Base-by-base conservation (phyloP, 2,888 invertebrate species). In the Cordilura impudica region DNA sequence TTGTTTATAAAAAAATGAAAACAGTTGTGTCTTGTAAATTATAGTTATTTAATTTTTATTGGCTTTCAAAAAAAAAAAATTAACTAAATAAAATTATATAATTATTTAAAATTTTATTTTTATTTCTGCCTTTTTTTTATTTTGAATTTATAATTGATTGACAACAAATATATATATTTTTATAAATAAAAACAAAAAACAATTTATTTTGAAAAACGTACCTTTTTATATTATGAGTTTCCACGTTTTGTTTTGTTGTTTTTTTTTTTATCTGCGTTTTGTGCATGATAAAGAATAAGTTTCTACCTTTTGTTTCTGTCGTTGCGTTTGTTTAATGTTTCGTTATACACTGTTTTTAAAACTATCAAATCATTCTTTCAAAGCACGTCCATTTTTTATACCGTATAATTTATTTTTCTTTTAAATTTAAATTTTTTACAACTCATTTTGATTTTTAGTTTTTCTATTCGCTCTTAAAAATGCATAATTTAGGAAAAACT, bases 21-120 rank as follows among this genome's bases (percentile, higher is more conserved):
- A 49, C 18, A 29, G 16, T 65, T 60, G 67, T 66, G 66, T 76
- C 78, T 81, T 81, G 82, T 81, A 81, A 82, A 78, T 82, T 81
- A 71, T 80, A 76, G 72, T 79, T 83, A 60, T 81, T 78, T 72
- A 82, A 84, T 84, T 83, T 84, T 71, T 78, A 83, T 78, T 79
- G 70, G 81, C 82, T 82, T 76, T 67, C 80, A 81, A 82, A 83
- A 63, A 82, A 78, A 63, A 74, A 78, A 71, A 82, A 65, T 80
- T 78, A 83, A 73, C 83, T 83, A 81, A 83, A 83, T 31, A 45
- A 78, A 79, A 75, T 61, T 61, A 39, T 63, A 63, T 45, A 63
- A 63, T 70, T 54, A 72, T 83, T 82, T 83, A 73, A 82, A 84
- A 81, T 81, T 83, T 82, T 82, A 79, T 78, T 82, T 72, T 81